These are phyloP conservation scores for Acromyrmex charruanus DNA, from an alignment of 1,140 invertebrate genomes.

Conservation along the genomic window DNA sequence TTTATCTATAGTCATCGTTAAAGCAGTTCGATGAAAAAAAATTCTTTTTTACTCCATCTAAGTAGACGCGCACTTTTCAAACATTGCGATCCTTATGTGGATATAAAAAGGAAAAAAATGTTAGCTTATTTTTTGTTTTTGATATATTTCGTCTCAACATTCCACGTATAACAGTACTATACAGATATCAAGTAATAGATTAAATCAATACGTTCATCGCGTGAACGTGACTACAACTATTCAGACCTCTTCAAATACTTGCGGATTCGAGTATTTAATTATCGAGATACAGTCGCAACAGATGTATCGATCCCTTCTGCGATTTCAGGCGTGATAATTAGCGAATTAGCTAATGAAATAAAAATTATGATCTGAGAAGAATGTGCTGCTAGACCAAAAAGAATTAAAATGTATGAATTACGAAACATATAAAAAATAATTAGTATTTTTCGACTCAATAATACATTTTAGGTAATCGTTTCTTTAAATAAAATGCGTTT, in stretches of 20 bases:
- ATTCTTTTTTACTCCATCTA: background rate
- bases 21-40: background rate
- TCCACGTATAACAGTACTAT: background rate
- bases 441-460: background rate
- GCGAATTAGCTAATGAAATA: background rate
- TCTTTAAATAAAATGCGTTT: background rate
- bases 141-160: background rate
- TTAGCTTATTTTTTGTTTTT: background rate
- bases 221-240: conserved; percentile 29
- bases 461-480: background rate
- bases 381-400: background rate
- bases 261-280: conserved; percentile 38
- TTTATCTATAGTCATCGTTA: conserved; percentile 18
- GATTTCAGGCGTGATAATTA: background rate
- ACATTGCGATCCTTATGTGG: background rate
- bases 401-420: background rate
- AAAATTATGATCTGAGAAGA: background rate
- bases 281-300: conserved; percentile 10
- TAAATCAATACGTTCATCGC: conserved; percentile 34
- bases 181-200: conserved; percentile 12
- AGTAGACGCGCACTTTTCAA: too few species aligned
- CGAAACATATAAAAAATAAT: background rate
- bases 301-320: conserved; percentile 8
- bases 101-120: background rate
- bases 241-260: conserved; percentile 32